Evolutionary conservation across 2,888 invertebrate species (phyloP).

Genomic region (Pandemis corylana): DNA sequence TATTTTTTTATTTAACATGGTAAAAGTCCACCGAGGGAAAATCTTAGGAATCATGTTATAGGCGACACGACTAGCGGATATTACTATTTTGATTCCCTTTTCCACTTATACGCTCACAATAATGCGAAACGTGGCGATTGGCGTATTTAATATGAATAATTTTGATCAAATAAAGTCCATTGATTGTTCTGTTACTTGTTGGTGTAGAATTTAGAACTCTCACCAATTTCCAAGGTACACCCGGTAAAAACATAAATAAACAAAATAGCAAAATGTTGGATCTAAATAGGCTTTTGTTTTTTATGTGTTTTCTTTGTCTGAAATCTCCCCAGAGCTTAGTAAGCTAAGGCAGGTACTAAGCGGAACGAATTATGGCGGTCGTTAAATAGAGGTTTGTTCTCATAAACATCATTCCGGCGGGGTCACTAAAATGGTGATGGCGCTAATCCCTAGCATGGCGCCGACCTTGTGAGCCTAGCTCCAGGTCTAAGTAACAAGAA

Average conservation of each 20-base stretch:
- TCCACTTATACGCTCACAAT: no score
- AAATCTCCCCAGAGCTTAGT: conserved; percentile 26
- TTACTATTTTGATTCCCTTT: no score
- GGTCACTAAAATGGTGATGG: conserved; percentile 45
- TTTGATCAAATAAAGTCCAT: no score
- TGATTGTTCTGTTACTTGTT: no score
- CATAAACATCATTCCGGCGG: conserved; percentile 41
- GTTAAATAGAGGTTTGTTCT: conserved; percentile 47
- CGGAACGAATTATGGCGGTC: conserved; percentile 43
- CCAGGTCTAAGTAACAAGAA: background rate
- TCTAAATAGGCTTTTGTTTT: conserved; percentile 21
- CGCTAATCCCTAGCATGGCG: conserved; percentile 43
- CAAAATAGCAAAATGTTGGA: background rate
- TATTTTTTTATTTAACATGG: no score
- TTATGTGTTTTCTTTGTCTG: conserved; percentile 28
- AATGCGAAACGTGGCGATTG: no score
- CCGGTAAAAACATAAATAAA: background rate
- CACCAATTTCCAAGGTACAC: background rate
- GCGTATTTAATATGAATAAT: no score
- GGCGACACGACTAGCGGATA: no score
- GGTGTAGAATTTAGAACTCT: background rate
- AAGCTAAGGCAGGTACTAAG: conserved; percentile 39
- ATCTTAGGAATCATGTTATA: no score
- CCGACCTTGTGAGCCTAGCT: conserved; percentile 16
- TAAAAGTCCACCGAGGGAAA: no score